Base-by-base conservation (phyloP, 2,888 invertebrate species). In the Euproctis similis region DNA sequence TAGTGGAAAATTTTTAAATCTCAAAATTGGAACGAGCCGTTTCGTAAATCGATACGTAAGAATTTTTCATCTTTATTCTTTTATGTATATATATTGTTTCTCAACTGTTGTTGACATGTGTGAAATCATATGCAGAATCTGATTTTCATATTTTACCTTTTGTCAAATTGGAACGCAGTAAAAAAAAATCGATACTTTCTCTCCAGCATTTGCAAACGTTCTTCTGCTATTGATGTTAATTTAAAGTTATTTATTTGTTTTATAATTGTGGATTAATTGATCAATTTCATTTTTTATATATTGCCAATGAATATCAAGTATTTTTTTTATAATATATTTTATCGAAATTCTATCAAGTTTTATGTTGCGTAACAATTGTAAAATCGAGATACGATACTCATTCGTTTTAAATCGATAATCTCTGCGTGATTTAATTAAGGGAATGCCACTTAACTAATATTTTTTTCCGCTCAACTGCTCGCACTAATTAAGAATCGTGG, bases 101-200 rank as follows among this genome's bases (percentile, higher is more conserved):
- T 50, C 61, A 55, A 57, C 46, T 52, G 42, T 57, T n/a, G n/a
- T n/a, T n/a, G n/a, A 27, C 11, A 22, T 17, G 34, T 59, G 64
- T 61, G 65, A 71, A 70, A 70, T 59, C 62, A 53, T 36, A 47
- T 64, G 52, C 62, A 56, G 63, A 64, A 60, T 62, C 42, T 37
- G 44, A 51, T 62, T 70, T 71, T 66, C 68, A 52, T 59, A 69
- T 32, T 58, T 56, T 60, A 49, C 47, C 52, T 46, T n/a, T n/a
- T 51, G 47, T 32, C 41, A 51, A 69, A 66, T 64, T 54, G 48
- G 66, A 46, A 46, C 63, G 58, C 37, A 61, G 56, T 66, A 69
- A 70, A 59, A n/a, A n/a, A 66, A 58, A 61, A 57, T 64, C 53
- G 51, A 49, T 56, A 59, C 72, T 71, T 67, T 76, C 70, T 64